Evolutionary conservation across 1,140 invertebrate species (phyloP).

Genomic region (Chymomyza costata): DNA sequence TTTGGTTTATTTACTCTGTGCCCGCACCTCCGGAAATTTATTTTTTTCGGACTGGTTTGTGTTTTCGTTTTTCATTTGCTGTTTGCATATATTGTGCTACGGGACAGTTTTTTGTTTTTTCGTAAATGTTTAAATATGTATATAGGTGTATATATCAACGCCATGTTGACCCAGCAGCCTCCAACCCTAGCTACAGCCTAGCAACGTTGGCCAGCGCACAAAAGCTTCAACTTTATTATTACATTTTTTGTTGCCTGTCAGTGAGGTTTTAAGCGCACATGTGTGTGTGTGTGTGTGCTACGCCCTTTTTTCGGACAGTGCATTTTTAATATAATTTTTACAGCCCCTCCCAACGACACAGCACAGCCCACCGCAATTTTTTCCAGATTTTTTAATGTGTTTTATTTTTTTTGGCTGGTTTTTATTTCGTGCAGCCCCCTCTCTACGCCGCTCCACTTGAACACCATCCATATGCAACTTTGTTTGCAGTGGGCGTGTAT

Average conservation of each 20-base stretch:
- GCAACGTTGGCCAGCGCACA: background rate
- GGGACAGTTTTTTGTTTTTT: conserved; percentile 39
- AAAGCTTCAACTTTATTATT: conserved; percentile 58
- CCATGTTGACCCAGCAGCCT: too few species aligned
- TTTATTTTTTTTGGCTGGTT: conserved; percentile 20
- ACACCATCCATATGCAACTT: conserved; percentile 18
- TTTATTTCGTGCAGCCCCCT: conserved; percentile 15
- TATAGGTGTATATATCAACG: conserved; percentile 44
- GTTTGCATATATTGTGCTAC: conserved; percentile 52
- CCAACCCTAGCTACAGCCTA: conserved; percentile 7
- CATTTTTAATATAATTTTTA: conserved; percentile 72
- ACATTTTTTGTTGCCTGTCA: conserved; percentile 29
- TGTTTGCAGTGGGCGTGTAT: conserved; percentile 61
- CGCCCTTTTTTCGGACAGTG: conserved; percentile 69
- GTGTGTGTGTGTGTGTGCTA: conserved; percentile 35
- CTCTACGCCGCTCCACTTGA: too few species aligned
- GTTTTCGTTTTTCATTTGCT: too few species aligned
- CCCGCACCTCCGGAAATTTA: conserved; percentile 1
- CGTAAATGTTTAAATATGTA: conserved; percentile 56
- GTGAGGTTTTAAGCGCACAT: conserved; percentile 13
- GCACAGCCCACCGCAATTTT: conserved; percentile 24
- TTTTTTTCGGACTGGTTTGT: too few species aligned
- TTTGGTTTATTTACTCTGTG: conserved; percentile 49
- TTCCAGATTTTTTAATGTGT: conserved; percentile 32
- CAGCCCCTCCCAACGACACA: conserved; percentile 13